Percentiles rank a stretch among this genome's conserved stretches.
Conservation (phyloP, 2,888 invertebrate species). For the Tiliacea aurago region DNA sequence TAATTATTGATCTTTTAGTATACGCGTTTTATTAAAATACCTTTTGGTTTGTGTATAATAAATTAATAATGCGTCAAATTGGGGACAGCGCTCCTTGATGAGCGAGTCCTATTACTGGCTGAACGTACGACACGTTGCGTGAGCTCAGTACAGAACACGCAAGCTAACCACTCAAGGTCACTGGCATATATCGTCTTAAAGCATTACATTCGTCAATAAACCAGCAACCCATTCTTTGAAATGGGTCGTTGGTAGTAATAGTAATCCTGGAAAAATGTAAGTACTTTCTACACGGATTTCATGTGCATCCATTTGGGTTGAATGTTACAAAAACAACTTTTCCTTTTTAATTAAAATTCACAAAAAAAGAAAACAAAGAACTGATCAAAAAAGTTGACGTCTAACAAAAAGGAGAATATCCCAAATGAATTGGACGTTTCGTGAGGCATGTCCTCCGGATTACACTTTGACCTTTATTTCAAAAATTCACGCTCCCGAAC, state of each 20-base stretch:
- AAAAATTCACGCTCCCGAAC: slow-evolving; percentile 61
- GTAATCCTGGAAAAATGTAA: not conserved
- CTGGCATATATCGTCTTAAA: too few relatives aligned
- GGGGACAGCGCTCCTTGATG: too few relatives aligned
- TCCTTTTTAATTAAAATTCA: slow-evolving; percentile 26
- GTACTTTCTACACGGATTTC: not conserved
- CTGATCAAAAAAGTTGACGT: slow-evolving; percentile 41
- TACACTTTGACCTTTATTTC: slow-evolving; percentile 64
- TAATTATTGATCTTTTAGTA: too few relatives aligned
- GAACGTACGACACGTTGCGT: too few relatives aligned
- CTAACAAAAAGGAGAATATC: slow-evolving; percentile 55
- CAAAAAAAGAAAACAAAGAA: slow-evolving; percentile 31
- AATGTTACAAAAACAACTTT: not conserved
- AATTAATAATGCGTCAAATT: too few relatives aligned
- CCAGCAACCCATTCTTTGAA: not conserved
- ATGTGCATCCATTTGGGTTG: not conserved
- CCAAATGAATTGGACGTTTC: slow-evolving; percentile 65
- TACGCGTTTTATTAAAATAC: too few relatives aligned
- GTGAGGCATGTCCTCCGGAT: slow-evolving; percentile 53
- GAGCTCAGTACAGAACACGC: too few relatives aligned
- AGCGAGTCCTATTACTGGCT: too few relatives aligned
- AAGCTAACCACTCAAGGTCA: too few relatives aligned
- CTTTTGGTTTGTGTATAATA: too few relatives aligned
- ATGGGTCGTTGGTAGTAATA: not conserved
- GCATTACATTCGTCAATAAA: slow-evolving; percentile 3